phyloP scores from a whole-genome alignment of 92 coral and sea anemone species.

The Epizoanthus ramosus region DNA sequence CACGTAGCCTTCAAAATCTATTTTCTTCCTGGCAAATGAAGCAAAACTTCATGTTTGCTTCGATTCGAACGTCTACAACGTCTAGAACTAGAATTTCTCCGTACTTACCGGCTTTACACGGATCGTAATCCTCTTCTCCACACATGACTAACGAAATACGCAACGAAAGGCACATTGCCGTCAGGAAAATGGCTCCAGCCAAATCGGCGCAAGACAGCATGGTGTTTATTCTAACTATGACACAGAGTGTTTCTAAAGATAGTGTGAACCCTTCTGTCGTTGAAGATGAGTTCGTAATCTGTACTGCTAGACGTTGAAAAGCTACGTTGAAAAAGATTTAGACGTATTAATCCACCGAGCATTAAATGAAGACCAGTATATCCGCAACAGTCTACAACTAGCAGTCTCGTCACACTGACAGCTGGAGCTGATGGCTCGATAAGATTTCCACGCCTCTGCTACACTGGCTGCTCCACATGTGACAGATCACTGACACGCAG shows the following conservation, averaged over 20 bases:
- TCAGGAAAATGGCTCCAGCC: constrained; percentile 7
- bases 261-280: background rate
- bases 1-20: too few relatives aligned
- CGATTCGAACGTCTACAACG: constrained; percentile 1
- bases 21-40: constrained; percentile 19
- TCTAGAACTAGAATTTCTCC: background rate
- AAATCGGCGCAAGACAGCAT: background rate
- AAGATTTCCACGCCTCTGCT: too few relatives aligned
- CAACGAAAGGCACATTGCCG: constrained; percentile 20
- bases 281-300: background rate
- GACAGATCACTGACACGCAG: too few relatives aligned
- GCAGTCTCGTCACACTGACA: too few relatives aligned
- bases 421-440: too few relatives aligned
- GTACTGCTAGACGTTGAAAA: background rate
- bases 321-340: background rate
- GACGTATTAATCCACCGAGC: background rate
- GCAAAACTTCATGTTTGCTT: background rate
- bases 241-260: background rate
- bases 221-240: background rate
- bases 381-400: constrained; percentile 9
- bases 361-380: constrained; percentile 1
- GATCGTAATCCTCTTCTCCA: constrained; percentile 91
- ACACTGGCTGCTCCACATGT: too few relatives aligned
- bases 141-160: background rate
- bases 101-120: constrained; percentile 95